These are phyloP conservation scores for Heliconius cydno DNA, from an alignment of 2,888 invertebrate genomes.

Conservation along the genomic window DNA sequence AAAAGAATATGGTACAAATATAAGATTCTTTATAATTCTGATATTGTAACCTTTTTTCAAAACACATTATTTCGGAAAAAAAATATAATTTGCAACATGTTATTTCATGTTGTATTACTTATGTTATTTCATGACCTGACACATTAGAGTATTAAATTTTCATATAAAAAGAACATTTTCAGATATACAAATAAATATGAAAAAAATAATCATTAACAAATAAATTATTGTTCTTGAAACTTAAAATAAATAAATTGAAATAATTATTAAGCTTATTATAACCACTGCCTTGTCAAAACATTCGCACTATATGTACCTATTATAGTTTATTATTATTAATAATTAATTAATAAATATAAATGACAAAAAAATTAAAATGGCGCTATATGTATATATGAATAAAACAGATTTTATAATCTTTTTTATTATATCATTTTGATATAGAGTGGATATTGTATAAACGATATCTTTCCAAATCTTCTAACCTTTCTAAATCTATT, in stretches of 20 bases:
- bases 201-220: too few relatives aligned
- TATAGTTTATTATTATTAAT: neutral
- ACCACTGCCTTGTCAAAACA: constrained; percentile 13
- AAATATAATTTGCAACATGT: too few relatives aligned
- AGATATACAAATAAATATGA: neutral
- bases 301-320: constrained; percentile 11
- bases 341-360: neutral
- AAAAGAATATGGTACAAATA: constrained; percentile 9
- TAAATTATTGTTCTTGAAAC: neutral
- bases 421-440: too few relatives aligned
- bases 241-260: neutral
- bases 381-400: neutral
- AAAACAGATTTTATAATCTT: too few relatives aligned
- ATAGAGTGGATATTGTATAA: too few relatives aligned
- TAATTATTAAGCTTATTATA: neutral
- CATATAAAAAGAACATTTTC: too few relatives aligned
- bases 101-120: neutral
- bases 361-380: neutral
- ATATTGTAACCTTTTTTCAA: neutral
- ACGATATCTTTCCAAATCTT: too few relatives aligned
- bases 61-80: neutral
- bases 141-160: neutral
- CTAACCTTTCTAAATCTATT: too few relatives aligned
- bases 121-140: neutral
- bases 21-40: neutral